Base-by-base conservation (phyloP, 1,140 invertebrate species). In the Ooceraea biroi region DNA sequence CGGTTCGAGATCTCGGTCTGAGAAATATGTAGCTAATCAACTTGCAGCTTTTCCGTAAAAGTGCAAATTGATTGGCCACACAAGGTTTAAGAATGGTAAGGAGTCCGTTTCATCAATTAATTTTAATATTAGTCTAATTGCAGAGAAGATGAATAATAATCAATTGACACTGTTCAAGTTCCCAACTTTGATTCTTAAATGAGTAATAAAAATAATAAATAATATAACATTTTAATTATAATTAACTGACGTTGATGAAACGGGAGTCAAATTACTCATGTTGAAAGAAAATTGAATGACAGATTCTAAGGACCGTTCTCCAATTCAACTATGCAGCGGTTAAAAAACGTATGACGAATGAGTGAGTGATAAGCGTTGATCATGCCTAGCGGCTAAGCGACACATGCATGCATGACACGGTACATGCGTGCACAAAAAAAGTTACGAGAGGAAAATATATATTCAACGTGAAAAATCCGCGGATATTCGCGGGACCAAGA, bases 371-470 rank as follows among this genome's bases (percentile, higher is more conserved):
- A 66, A 66, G 60, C 60, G 17, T 44, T 71, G 63, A 36, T 11
- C 3, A 30, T 55, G 50, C 12, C 48, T 52, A 55, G 30, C 63
- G 36, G 3, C 46, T 44, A 80, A 57, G 19, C n/a, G n/a, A 25
- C 83, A 36, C 7, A 36, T 36, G 36, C 36, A 57, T 57, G 41
- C 85, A 80, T 88, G 83, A 82, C 44, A 87, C 83, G 36, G 30
- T 83, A 84, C n/a, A 55, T 88, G 73, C 86, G 80, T 87, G 72
- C 85, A 57, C 12, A 22, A 68, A 84, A 36, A 69, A n/a, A n/a
- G n/a, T n/a, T 41, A 58, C 44, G 63, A 73, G 50, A 55, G 1
- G 30, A 58, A 48, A 30, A 41, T 27, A 27, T 27, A 27, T 55
- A 68, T 68, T 57, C 19, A 55, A 77, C 58, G 30, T 55, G 68